phyloP scores from a whole-genome alignment of 2,797 vertebrate genomes.

The Sebastes flavidus region DNA sequence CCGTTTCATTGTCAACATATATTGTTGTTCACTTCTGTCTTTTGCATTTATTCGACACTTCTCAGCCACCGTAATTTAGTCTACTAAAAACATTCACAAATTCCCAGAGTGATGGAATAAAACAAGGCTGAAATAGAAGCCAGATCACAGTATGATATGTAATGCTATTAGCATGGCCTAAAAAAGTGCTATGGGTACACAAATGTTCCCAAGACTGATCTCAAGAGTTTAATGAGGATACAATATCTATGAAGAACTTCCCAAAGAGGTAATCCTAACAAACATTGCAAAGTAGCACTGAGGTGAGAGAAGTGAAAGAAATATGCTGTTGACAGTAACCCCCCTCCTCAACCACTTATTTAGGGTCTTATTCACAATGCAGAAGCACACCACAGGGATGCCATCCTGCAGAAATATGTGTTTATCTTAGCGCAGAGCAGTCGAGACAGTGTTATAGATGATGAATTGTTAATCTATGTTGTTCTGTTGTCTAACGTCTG shows the following conservation, averaged over 20 bases:
- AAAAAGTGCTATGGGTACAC: not conserved
- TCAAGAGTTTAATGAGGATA: conserved; percentile 22
- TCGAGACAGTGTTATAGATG: not conserved
- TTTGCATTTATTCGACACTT: not conserved
- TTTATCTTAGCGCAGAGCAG: conserved; percentile 23
- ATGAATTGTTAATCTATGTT: conserved; percentile 51
- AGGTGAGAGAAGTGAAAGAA: conserved; percentile 38
- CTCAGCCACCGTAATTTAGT: not conserved
- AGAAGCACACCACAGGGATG: not conserved
- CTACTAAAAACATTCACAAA: not conserved
- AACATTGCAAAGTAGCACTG: not conserved
- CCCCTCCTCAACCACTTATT: conserved; percentile 7
- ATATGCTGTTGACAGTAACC: conserved; percentile 26
- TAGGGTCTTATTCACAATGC: conserved; percentile 19
- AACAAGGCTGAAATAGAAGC: not conserved
- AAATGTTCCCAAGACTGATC: not conserved
- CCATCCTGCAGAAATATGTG: not conserved
- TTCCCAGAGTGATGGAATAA: not conserved
- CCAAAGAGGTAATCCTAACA: not conserved
- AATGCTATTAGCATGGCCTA: not conserved
- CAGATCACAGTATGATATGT: not conserved
- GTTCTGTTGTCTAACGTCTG: conserved; percentile 36
- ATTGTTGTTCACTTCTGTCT: not conserved
- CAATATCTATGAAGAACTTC: not conserved
- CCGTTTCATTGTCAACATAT: not conserved